Conservation (phyloP, 2,797 vertebrate species). For the Petrocephalus schoutedeni region DNA sequence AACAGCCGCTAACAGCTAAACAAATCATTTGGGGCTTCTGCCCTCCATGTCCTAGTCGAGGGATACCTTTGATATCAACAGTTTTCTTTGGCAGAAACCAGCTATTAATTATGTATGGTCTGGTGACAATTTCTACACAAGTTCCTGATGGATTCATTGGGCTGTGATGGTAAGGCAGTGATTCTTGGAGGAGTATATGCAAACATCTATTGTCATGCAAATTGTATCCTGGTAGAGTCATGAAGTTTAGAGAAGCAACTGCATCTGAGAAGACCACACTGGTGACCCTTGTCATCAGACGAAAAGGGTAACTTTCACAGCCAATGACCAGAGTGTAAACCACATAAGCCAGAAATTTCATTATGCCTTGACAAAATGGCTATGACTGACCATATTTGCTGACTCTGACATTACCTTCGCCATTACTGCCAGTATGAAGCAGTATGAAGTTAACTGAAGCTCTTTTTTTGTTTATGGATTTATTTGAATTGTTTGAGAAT, state of each 20-base stretch:
- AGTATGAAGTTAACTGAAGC: not conserved
- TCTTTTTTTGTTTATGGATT: not conserved
- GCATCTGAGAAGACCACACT: conserved; percentile 51
- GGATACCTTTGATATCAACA: not conserved
- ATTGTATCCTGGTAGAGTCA: conserved; percentile 14
- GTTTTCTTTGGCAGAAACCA: not conserved
- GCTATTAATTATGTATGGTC: not conserved
- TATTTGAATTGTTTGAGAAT: not conserved
- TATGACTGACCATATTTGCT: conserved; percentile 72
- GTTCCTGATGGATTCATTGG: not conserved
- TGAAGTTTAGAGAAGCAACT: conserved; percentile 45
- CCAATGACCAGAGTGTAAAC: not conserved
- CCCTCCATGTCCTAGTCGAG: not conserved
- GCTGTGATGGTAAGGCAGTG: not conserved
- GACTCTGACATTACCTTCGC: conserved; percentile 76
- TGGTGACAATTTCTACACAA: not conserved
- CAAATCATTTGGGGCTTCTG: not conserved
- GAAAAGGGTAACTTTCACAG: conserved; percentile 32
- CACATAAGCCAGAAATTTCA: not conserved
- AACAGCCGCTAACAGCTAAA: too few relatives aligned
- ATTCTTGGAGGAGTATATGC: not conserved
- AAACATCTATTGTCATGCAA: not conserved
- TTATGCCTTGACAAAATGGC: conserved; percentile 60
- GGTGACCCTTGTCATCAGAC: conserved; percentile 54
- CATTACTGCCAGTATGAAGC: conserved; percentile 72